Base-by-base conservation (phyloP, 2,113 vertebrate species). In the Cephalopholis sonnerati region DNA sequence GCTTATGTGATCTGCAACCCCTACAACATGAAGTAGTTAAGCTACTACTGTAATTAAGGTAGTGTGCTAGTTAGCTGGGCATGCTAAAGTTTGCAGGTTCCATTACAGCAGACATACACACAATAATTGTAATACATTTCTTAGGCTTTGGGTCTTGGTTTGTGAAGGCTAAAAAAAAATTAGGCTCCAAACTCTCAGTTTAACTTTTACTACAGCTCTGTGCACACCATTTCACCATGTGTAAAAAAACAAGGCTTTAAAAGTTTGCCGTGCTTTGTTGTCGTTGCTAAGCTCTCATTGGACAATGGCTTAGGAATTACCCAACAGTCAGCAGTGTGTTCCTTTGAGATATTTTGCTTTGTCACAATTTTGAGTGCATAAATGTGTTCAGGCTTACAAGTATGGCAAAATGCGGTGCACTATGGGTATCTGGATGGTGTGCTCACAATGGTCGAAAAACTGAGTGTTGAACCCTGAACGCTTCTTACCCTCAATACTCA, bases 281-380 rank as follows among this genome's bases (percentile, higher is more conserved):
- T 7, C 3, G 18, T 73, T 32, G 17, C 25, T 25, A 53, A 79
- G 46, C 27, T 53, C 4, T 46, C 16, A 77, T 68, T 6, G 13
- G 22, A 11, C 25, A 53, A 13, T n/a, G 0, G 17, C 50, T 57
- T 16, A 1, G 10, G 0, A 8, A 67, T 62, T 4, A 54, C 36
- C 36, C 58, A 68, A 53, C 50, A 58, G 32, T 29, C 36, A 71
- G 25, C 41, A 32, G 27, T 44, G 24, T 74, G 39, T 62, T 58
- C 63, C 51, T 22, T 74, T 87, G 65, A 59, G 6, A 61, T 57
- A 32, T 63, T 76, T 41, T 41, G 41, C 10, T 41, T 9, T 41
- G 41, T 2, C 41, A 41, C 41, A 41, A 41, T 41, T 41, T 41
- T 41, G 41, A 41, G 9, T 41, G 41, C 41, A 41, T 7, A 10